Evolutionary conservation across 2,797 vertebrate genomes (phyloP).

Genomic region (Orientallactaga sibirica): DNA sequence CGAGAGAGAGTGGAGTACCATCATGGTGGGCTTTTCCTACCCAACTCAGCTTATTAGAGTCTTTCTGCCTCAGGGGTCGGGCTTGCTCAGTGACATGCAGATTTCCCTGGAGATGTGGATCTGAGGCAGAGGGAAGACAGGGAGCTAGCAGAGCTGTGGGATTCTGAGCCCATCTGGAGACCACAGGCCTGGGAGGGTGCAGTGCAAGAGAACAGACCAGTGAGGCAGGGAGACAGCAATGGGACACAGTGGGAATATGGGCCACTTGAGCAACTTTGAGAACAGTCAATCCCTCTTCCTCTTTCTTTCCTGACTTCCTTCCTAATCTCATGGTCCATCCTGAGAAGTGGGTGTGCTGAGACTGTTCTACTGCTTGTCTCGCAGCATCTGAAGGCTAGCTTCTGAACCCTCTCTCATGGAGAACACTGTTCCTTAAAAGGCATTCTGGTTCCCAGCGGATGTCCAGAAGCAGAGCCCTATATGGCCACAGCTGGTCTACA

Average conservation of each 20-base stretch:
- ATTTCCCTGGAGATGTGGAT: neutral
- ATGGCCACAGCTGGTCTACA: neutral
- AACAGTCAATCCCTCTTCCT: neutral
- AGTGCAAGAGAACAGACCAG: neutral
- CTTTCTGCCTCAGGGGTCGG: neutral
- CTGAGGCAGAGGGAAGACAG: neutral
- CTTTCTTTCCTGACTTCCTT: neutral
- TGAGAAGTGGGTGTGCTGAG: constrained; percentile 50
- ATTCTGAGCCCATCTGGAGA: neutral
- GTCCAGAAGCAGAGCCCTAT: neutral
- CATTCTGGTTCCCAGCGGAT: neutral
- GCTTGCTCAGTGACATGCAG: neutral
- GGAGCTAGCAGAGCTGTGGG: neutral
- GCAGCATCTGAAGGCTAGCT: neutral
- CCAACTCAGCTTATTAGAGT: neutral
- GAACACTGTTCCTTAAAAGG: neutral
- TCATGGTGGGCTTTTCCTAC: neutral
- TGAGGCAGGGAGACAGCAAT: neutral
- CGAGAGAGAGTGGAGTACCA: neutral
- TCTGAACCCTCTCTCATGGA: neutral
- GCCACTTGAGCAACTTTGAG: neutral
- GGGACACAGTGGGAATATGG: neutral
- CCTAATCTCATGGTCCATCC: neutral
- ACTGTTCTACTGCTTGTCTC: constrained; percentile 22
- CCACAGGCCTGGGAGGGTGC: neutral